Conservation (phyloP, 2,888 invertebrate species). For the Ophion costatus region DNA sequence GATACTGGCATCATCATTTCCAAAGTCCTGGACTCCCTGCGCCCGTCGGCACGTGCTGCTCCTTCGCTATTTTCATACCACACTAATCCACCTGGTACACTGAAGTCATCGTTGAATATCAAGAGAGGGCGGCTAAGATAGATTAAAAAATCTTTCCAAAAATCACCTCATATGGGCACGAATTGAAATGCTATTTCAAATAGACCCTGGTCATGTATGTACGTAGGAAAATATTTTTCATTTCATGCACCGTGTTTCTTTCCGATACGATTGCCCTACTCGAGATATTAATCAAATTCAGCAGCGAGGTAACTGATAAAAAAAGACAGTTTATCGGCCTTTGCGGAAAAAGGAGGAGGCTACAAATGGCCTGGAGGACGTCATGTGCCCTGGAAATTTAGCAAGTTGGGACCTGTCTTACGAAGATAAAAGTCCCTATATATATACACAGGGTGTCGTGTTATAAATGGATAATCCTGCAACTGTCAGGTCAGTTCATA, state of each 20-base stretch:
- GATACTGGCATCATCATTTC: conserved; percentile 16
- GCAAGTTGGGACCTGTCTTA: conserved; percentile 37
- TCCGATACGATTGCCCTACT: too few relatives aligned
- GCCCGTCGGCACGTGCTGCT: not conserved
- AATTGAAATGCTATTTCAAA: too few relatives aligned
- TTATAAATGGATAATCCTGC: too few relatives aligned
- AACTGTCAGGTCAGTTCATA: too few relatives aligned
- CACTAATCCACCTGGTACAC: not conserved
- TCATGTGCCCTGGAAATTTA: conserved; percentile 40
- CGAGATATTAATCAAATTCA: too few relatives aligned
- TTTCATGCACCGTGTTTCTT: too few relatives aligned
- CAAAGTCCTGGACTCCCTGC: conserved; percentile 16
- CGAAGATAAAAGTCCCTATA: conserved; percentile 49
- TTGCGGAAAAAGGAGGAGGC: conserved; percentile 18
- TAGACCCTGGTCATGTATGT: too few relatives aligned
- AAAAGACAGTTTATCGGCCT: conserved; percentile 2
- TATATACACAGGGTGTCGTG: not conserved
- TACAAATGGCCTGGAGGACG: conserved; percentile 55
- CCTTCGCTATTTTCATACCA: not conserved
- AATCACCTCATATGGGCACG: too few relatives aligned
- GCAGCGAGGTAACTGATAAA: too few relatives aligned
- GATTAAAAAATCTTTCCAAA: not conserved
- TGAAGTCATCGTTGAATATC: not conserved
- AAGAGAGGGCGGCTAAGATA: not conserved
- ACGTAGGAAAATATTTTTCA: too few relatives aligned